These are phyloP conservation scores for Megathymus violae DNA, from an alignment of 1,140 invertebrate genomes.

Conservation along the genomic window DNA sequence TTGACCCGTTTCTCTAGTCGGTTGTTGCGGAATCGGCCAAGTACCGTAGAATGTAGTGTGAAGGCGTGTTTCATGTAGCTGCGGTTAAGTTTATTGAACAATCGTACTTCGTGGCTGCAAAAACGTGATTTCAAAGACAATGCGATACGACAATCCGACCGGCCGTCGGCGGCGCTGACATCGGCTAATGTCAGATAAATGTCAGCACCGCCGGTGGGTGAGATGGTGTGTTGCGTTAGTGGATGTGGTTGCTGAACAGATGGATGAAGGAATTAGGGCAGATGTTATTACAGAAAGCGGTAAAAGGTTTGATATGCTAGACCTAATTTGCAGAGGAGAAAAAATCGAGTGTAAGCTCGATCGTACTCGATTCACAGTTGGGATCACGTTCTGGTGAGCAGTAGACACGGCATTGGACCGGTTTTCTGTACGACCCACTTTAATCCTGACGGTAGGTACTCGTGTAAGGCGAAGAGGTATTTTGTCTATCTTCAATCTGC, in stretches of 20 bases:
- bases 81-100: conserved; percentile 8
- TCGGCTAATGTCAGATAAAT: conserved; percentile 29
- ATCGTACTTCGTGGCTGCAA: conserved; percentile 14
- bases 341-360: no score
- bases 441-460: no score
- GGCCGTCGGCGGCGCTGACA: conserved; percentile 9
- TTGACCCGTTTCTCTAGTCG: neutral
- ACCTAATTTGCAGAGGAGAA: no score
- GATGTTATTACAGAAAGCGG: no score
- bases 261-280: no score
- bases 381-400: no score
- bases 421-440: no score
- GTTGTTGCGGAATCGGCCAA: neutral
- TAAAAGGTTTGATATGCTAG: no score
- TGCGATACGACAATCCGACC: neutral
- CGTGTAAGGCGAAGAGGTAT: no score
- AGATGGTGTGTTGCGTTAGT: conserved; percentile 10
- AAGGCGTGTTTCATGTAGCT: conserved; percentile 6
- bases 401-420: no score
- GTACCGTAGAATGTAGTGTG: neutral
- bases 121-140: conserved; percentile 31
- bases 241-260: neutral
- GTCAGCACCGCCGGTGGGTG: conserved; percentile 6
- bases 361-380: no score
- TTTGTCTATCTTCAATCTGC: no score